A percentile compares a stretch with the other conserved stretches of the same genome.
These are phyloP conservation scores for Eunapius fragilis DNA, from an alignment of 37 sponge, comb jelly and placozoan species.

Conservation along the genomic window DNA sequence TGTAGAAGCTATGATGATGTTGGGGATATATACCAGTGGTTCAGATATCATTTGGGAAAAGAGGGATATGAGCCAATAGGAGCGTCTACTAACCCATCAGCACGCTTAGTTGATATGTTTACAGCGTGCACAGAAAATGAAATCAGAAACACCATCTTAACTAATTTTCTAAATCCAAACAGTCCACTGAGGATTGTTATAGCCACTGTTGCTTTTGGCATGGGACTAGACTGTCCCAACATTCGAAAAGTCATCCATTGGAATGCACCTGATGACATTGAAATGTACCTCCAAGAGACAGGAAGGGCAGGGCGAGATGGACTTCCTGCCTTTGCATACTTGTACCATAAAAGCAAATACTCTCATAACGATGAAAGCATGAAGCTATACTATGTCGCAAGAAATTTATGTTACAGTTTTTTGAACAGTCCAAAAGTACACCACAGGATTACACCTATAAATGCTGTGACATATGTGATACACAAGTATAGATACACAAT, in stretches of 20 bases:
- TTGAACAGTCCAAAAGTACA: background rate
- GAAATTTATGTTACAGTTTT: background rate
- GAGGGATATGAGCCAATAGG: constrained; percentile 21
- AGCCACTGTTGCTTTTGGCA: background rate
- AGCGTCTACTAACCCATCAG: constrained; percentile 8
- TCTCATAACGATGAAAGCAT: background rate
- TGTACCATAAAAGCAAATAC: background rate
- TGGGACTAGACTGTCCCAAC: constrained; percentile 10
- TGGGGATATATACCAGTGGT: background rate
- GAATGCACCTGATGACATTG: constrained; percentile 1
- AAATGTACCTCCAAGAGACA: constrained; percentile 14
- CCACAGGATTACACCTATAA: background rate
- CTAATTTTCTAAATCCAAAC: background rate
- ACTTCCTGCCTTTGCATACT: too few species aligned
- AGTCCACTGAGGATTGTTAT: background rate
- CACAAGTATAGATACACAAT: too few species aligned
- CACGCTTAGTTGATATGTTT: constrained; percentile 33
- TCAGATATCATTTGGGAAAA: background rate
- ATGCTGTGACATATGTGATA: constrained; percentile 25
- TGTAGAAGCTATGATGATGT: background rate
- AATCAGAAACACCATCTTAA: background rate
- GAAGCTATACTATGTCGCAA: constrained; percentile 3
- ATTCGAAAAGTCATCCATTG: constrained; percentile 5
- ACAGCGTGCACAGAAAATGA: constrained; percentile 23
- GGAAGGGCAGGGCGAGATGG: constrained; percentile 14